Percentiles rank a stretch among this genome's conserved stretches.
Evolutionary conservation across 2,888 invertebrate species (phyloP).

Genomic region (Geotrupes spiniger): DNA sequence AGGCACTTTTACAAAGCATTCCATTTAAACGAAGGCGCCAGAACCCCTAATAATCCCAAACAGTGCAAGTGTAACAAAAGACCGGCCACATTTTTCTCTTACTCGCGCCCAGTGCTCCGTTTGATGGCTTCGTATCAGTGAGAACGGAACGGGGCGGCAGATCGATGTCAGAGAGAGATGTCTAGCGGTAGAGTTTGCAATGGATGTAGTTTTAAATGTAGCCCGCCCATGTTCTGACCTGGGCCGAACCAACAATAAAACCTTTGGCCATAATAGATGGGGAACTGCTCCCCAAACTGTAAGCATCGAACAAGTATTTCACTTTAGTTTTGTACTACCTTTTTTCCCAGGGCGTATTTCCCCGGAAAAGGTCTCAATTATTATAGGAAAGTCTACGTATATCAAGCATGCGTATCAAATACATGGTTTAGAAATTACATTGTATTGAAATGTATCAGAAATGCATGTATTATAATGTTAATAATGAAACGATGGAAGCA

Average conservation of each 20-base stretch:
- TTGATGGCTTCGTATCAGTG: conserved; percentile 14
- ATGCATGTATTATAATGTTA: too few species aligned
- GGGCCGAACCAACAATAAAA: conserved; percentile 44
- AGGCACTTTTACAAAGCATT: too few species aligned
- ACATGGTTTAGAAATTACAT: too few species aligned
- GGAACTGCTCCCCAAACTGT: conserved; percentile 26
- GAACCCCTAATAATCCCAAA: conserved; percentile 13
- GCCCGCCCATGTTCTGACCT: conserved; percentile 38
- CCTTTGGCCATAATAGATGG: conserved; percentile 45
- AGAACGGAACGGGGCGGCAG: conserved; percentile 1
- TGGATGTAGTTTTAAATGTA: conserved; percentile 37
- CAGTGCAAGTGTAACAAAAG: conserved; percentile 19
- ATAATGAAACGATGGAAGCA: too few species aligned
- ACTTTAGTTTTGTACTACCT: conserved; percentile 20
- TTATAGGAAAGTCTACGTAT: too few species aligned
- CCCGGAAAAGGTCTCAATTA: too few species aligned
- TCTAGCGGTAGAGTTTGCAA: conserved; percentile 23
- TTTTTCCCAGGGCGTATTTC: conserved; percentile 3
- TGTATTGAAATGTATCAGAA: too few species aligned
- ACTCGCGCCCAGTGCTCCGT: conserved; percentile 3
- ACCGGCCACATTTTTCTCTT: conserved; percentile 19
- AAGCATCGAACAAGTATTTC: conserved; percentile 21
- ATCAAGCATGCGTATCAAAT: too few species aligned
- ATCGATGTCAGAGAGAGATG: conserved; percentile 12
- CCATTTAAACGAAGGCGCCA: too few species aligned